Conservation (phyloP, 2,888 invertebrate species). For the Desoria tigrina region DNA sequence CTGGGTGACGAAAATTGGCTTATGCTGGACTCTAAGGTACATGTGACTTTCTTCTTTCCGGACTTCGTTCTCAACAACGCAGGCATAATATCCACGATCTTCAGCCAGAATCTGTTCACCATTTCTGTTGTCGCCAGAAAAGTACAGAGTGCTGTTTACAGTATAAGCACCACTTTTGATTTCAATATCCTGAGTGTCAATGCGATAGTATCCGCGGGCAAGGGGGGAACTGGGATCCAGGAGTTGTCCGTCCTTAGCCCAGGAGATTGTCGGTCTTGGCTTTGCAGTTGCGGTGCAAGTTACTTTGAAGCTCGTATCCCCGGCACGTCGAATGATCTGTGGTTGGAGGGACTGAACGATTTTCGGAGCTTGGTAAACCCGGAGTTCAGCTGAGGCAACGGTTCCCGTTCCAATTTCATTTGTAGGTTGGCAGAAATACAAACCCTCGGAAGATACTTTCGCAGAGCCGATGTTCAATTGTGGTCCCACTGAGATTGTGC, state of each 20-base stretch:
- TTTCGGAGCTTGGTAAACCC: slow-evolving; percentile 85
- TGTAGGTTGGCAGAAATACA: slow-evolving; percentile 85
- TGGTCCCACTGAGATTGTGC: slow-evolving; percentile 74
- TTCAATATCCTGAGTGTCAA: slow-evolving; percentile 74
- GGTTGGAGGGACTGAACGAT: slow-evolving; percentile 80
- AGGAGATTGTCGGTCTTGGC: slow-evolving; percentile 78
- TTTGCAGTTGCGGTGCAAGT: slow-evolving; percentile 86
- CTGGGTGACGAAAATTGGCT: slow-evolving; percentile 81
- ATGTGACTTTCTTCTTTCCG: slow-evolving; percentile 83
- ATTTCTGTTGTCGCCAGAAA: slow-evolving; percentile 72
- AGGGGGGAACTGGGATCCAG: slow-evolving; percentile 69
- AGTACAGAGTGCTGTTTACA: slow-evolving; percentile 78
- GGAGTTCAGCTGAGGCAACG: slow-evolving; percentile 76
- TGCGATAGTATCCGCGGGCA: slow-evolving; percentile 66
- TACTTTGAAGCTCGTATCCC: slow-evolving; percentile 75
- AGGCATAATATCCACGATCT: slow-evolving; percentile 84
- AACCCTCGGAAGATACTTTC: slow-evolving; percentile 81
- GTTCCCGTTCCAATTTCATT: slow-evolving; percentile 87
- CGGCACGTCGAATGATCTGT: slow-evolving; percentile 73
- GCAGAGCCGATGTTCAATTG: slow-evolving; percentile 83
- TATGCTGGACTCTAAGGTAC: slow-evolving; percentile 87
- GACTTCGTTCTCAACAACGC: slow-evolving; percentile 85
- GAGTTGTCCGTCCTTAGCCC: slow-evolving; percentile 83
- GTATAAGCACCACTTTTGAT: slow-evolving; percentile 77
- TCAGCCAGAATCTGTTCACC: slow-evolving; percentile 60